Base-by-base conservation (phyloP, 2,797 vertebrate genomes). In the Sciurus carolinensis region DNA sequence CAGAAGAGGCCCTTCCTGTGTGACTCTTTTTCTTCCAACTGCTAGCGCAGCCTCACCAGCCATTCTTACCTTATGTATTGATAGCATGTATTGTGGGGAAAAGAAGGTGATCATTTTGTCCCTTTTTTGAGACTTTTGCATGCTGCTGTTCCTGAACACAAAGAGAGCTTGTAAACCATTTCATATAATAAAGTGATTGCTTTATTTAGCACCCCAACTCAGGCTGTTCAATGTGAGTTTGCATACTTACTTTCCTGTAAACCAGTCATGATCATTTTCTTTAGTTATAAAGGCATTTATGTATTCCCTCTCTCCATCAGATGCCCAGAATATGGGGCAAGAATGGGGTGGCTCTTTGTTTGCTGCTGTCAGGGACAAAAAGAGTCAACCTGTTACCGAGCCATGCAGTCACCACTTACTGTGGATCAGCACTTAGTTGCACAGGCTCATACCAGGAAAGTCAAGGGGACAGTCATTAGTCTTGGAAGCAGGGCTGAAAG, bases 331-430 rank as follows among this genome's bases (percentile, higher is more conserved):
- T 36, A 36, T 36, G 36, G 36, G 36, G 36, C 36, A 36, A 36
- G 36, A 36, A 5, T 36, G 12, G 67, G 20, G n/a, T 28, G 42
- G n/a, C 36, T 42, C 22, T 81, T 94, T 44, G 62, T 47, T 62
- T 77, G 30, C 82, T 24, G 26, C 26, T 67, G 0, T 18, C 47
- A 26, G 15, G 13, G 15, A 13, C 79, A 47, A 17, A 39, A 83
- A 33, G 36, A n/a, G 47, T 24, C 8, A 1, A 2, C 47, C 36
- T n/a, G 1, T 47, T 17, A 0, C 0, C 6, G 13, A 33, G 13
- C 44, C 28, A 1, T 12, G 9, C 14, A 39, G 1, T n/a, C 7
- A 30, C 11, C 72, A 33, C 62, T 69, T n/a, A 50, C 67, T 22
- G 3, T 1, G 1, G 24, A 30, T 71, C 18, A 14, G 30, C 22